Base-by-base conservation (phyloP, 2,888 invertebrate genomes). In the Andrena haemorrhoa region DNA sequence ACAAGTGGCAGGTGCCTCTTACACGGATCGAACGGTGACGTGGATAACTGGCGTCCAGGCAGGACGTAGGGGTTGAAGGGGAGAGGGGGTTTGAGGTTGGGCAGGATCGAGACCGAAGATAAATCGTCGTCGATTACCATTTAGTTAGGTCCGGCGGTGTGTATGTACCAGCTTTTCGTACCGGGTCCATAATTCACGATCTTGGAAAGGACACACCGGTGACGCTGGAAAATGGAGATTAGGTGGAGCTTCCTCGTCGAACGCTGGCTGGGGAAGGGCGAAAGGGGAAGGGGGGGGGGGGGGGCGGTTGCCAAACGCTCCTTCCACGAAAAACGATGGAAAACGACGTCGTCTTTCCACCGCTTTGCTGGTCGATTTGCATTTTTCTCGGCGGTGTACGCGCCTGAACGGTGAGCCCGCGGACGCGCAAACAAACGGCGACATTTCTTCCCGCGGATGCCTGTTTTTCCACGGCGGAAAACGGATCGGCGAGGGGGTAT, bases 121-220 rank as follows among this genome's bases (percentile, higher is more conserved):
- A 90, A 90, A 90, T 90, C 84, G 84, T 82, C 79, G 84, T 73
- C 90, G 86, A 90, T 89, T 88, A 89, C 86, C 89, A 86, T 90
- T 90, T 89, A 88, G 89, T 88, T 86, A 89, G 86, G 81, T 88
- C 79, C 77, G 70, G 47, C 79, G 63, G 63, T 83, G 82, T 85
- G 78, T 85, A 81, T 82, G 79, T 69, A 81, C 73, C 71, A 75
- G 80, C 83, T 86, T 84, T 84, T 75, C 85, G 81, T 84, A 56
- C 84, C 77, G 75, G 84, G 87, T 87, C 89, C 87, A 87, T 88
- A 89, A 88, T 84, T 88, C 86, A 88, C 83, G 81, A 81, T 85
- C 82, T 86, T 63, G 80, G 83, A 84, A 84, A 77, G 87, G 83
- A 79, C 84, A 64, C 77, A 51, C 69, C 68, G 78, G 75, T 78